phyloP scores from a whole-genome alignment of 2,888 invertebrate species.

The Lycocerus yunnanus region DNA sequence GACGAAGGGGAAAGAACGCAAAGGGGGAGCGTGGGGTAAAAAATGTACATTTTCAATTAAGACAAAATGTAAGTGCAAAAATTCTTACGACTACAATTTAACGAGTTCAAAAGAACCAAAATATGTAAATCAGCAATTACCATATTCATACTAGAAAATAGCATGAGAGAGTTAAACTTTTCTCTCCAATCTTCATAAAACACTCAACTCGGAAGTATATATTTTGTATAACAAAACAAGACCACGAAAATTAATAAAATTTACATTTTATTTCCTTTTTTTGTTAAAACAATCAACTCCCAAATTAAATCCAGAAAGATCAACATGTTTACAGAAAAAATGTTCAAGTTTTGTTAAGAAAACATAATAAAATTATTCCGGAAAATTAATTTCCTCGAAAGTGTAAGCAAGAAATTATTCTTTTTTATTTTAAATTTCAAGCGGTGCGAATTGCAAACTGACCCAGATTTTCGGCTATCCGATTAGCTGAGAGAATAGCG shows the following conservation, averaged over 20 bases:
- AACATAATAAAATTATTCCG: too few species aligned
- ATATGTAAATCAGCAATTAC: slow-evolving; percentile 23
- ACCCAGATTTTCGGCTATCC: too few species aligned
- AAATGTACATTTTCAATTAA: neutral
- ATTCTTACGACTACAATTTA: neutral
- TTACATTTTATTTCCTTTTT: neutral
- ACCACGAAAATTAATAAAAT: slow-evolving; percentile 4
- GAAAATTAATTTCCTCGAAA: too few species aligned
- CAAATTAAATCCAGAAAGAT: neutral
- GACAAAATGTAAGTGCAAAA: neutral
- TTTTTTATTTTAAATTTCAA: too few species aligned
- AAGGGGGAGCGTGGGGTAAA: neutral
- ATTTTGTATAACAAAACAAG: neutral
- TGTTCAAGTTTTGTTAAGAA: too few species aligned
- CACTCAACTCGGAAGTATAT: slow-evolving; percentile 3
- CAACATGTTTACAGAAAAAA: neutral
- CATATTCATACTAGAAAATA: slow-evolving; percentile 22
- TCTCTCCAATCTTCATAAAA: slow-evolving; percentile 12
- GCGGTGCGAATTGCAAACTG: too few species aligned
- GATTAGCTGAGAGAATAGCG: too few species aligned
- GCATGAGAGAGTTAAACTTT: slow-evolving; percentile 6
- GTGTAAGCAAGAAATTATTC: too few species aligned
- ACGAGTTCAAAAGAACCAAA: slow-evolving; percentile 4
- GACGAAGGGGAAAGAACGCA: neutral
- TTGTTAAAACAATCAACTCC: neutral